Evolutionary conservation across 2,797 vertebrate genomes (phyloP).

Genomic region (Enteromius radiatus): DNA sequence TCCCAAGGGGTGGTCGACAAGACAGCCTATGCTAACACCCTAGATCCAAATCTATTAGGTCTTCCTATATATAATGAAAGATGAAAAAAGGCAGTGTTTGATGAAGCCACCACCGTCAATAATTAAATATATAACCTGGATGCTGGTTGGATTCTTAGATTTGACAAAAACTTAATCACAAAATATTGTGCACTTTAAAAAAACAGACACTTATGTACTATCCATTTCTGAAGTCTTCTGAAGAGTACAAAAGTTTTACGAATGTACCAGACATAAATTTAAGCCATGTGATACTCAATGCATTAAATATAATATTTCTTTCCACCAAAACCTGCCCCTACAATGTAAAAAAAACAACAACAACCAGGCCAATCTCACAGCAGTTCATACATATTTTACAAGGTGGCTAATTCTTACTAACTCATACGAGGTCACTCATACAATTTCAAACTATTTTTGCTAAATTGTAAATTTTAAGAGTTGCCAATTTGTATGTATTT

Average conservation of each 20-base stretch:
- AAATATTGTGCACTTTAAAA: not conserved
- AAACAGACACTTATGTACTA: not conserved
- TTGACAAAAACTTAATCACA: not conserved
- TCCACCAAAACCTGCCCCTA: not conserved
- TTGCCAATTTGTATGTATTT: no score
- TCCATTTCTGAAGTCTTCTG: not conserved
- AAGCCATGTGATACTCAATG: not conserved
- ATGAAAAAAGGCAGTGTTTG: not conserved
- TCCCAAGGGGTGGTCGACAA: constrained; percentile 66
- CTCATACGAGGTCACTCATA: no score
- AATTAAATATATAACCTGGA: not conserved
- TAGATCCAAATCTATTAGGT: constrained; percentile 18
- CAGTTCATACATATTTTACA: no score
- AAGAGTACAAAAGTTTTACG: not conserved
- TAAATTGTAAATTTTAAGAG: no score
- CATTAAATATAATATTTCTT: not conserved
- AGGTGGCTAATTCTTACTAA: no score
- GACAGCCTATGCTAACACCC: constrained; percentile 54
- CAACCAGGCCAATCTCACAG: no score
- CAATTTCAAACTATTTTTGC: no score
- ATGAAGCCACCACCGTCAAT: not conserved
- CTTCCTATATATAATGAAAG: constrained; percentile 53
- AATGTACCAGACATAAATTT: not conserved
- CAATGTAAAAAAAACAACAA: not conserved
- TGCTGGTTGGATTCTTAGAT: not conserved